A percentile compares a stretch with the other conserved stretches of the same genome.
Conservation (phyloP, 2,888 invertebrate genomes). For the Yponomeuta plumbellus region DNA sequence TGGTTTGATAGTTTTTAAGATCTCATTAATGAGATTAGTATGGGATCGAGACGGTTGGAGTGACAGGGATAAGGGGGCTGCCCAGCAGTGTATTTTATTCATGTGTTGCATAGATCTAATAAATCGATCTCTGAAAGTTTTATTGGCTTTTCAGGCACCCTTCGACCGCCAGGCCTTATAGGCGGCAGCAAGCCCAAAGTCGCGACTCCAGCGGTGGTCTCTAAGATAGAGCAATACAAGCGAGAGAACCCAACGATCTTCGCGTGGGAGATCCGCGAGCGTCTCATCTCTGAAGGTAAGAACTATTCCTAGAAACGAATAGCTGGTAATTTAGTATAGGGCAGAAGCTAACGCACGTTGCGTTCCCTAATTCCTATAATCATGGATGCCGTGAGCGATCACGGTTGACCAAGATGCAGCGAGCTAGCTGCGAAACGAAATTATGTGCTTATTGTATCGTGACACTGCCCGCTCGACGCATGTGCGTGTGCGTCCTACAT, state of each 20-base stretch:
- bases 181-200: constrained; percentile 98
- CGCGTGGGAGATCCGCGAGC: constrained; percentile 98
- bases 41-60: too few species aligned
- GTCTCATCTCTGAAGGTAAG: constrained; percentile 96
- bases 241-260: constrained; percentile 98
- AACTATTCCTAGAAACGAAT: constrained; percentile 12
- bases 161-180: constrained; percentile 92
- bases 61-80: too few species aligned
- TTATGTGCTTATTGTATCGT: constrained; percentile 9
- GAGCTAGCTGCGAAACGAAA: neutral
- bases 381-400: constrained; percentile 52
- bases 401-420: constrained; percentile 34
- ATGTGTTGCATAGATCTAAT: neutral
- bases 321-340: constrained; percentile 14
- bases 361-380: constrained; percentile 20
- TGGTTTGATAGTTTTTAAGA: too few species aligned
- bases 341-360: constrained; percentile 25
- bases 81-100: too few species aligned
- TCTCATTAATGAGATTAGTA: too few species aligned
- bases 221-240: constrained; percentile 99
- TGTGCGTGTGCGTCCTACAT: constrained; percentile 2
- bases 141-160: constrained; percentile 80
- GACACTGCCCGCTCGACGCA: constrained; percentile 2
- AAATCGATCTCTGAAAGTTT: neutral
- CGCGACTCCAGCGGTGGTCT: constrained; percentile 97